Conservation (phyloP, 2,888 invertebrate species). For the Andrena flavipes region DNA sequence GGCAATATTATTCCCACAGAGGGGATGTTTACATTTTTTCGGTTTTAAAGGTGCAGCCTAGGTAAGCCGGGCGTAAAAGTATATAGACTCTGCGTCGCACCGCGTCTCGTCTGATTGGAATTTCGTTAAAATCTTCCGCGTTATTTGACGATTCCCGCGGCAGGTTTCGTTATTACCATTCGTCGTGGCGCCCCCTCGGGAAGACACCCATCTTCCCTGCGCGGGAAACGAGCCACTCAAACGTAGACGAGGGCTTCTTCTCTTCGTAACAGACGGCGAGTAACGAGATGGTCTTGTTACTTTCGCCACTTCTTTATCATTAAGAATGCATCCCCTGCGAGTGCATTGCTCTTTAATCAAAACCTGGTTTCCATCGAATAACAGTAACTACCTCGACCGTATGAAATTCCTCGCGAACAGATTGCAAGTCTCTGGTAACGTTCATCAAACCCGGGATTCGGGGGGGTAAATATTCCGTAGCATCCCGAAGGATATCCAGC, state of each 20-base stretch:
- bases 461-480: background rate
- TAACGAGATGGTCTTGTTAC: constrained; percentile 75
- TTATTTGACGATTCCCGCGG: constrained; percentile 53
- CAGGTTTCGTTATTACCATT: constrained; percentile 50
- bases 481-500: background rate
- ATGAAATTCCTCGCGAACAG: no score
- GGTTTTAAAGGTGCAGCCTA: no score
- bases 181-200: constrained; percentile 45
- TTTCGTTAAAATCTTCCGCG: constrained; percentile 58
- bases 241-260: constrained; percentile 74
- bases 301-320: constrained; percentile 52
- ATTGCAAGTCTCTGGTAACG: no score
- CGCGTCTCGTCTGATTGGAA: constrained; percentile 3
- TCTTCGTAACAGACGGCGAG: constrained; percentile 70
- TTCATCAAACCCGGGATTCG: no score
- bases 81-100: background rate
- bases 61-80: background rate
- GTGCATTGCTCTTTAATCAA: constrained; percentile 7
- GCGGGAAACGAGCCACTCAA: constrained; percentile 72
- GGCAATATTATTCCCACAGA: background rate
- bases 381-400: background rate
- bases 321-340: constrained; percentile 10
- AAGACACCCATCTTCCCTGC: constrained; percentile 35
- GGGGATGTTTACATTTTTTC: background rate
- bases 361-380: background rate